phyloP scores from a whole-genome alignment of 2,113 vertebrate genomes.

The Falcunculus frontatus region DNA sequence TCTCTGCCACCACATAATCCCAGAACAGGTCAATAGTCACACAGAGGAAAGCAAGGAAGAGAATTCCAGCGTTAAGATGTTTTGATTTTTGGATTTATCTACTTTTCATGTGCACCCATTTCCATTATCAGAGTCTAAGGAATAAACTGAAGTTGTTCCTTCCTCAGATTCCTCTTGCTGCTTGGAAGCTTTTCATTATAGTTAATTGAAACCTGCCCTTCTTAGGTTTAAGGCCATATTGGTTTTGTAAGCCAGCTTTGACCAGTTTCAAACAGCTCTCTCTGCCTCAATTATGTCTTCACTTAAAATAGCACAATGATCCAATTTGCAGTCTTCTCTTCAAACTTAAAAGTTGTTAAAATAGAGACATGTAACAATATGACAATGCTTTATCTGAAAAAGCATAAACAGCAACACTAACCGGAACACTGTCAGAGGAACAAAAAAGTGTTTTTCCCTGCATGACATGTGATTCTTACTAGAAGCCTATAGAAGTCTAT shows the following conservation, averaged over 20 bases:
- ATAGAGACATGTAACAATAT: background rate
- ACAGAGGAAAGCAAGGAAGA: background rate
- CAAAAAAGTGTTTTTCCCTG: background rate
- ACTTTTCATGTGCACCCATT: background rate
- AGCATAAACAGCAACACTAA: background rate
- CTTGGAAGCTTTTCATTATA: background rate
- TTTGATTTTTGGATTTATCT: background rate
- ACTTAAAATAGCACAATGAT: background rate
- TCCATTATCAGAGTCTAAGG: background rate
- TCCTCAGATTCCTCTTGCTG: background rate
- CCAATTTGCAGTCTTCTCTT: background rate
- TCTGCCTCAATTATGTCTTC: background rate
- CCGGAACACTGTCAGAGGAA: background rate
- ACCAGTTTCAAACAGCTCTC: background rate
- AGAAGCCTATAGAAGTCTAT: background rate
- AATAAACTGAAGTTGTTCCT: background rate
- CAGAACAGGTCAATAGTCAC: background rate
- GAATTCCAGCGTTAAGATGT: background rate
- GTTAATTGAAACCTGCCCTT: background rate
- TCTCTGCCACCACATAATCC: background rate
- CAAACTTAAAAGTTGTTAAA: background rate
- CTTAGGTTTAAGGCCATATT: background rate
- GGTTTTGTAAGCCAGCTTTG: background rate
- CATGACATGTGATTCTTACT: background rate
- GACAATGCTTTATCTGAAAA: background rate